Evolutionary conservation across 2,797 vertebrate species (phyloP).

Genomic region (Malacoraja senta): DNA sequence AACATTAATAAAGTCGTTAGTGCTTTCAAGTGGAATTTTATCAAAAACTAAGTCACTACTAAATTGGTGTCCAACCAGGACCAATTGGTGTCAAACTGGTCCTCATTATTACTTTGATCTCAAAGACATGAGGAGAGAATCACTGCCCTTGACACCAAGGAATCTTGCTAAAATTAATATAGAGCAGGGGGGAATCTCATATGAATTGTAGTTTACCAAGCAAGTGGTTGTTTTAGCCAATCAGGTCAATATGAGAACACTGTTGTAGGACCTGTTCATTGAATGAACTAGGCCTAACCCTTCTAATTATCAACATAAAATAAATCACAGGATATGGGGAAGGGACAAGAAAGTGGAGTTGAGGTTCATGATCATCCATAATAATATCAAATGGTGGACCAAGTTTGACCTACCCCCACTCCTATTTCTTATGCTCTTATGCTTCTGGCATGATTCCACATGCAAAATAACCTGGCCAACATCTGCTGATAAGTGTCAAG

Average conservation of each 20-base stretch:
- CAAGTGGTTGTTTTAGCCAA: neutral
- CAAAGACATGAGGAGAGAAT: neutral
- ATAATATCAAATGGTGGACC: too few species aligned
- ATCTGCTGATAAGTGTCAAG: too few species aligned
- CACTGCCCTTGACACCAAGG: neutral
- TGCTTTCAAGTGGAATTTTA: neutral
- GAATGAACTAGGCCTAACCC: neutral
- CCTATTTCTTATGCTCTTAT: too few species aligned
- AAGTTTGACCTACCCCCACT: too few species aligned
- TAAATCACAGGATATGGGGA: too few species aligned
- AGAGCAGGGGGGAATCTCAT: neutral
- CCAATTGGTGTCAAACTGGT: neutral
- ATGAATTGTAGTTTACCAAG: neutral
- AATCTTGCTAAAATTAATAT: neutral
- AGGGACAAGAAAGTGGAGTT: too few species aligned
- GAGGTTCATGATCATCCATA: too few species aligned
- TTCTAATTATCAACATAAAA: too few species aligned
- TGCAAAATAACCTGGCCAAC: too few species aligned
- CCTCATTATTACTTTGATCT: neutral
- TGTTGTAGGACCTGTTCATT: neutral
- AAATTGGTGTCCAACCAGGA: neutral
- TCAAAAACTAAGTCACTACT: neutral
- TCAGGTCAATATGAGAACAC: neutral
- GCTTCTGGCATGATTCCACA: too few species aligned
- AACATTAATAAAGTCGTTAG: neutral